Conservation (phyloP, 1,140 invertebrate genomes). For the Heliconius melpomene region DNA sequence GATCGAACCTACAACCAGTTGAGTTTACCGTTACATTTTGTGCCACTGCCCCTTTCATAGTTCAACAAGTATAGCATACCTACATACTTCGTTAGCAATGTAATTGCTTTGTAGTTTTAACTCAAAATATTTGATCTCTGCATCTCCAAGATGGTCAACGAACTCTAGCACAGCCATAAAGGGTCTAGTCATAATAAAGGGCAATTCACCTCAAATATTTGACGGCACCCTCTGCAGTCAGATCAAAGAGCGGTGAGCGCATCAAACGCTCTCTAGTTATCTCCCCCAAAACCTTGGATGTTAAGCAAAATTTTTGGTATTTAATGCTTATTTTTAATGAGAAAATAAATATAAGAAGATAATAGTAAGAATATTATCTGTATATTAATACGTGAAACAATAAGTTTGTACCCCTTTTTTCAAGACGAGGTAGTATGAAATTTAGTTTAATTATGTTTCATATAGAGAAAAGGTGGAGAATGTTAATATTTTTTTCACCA, state of each 20-base stretch:
- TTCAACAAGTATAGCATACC: neutral
- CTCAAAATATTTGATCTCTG: conserved; percentile 2
- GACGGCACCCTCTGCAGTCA: conserved; percentile 44
- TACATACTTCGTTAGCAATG: conserved; percentile 22
- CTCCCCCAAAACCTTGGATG: conserved; percentile 45
- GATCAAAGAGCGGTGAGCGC: conserved; percentile 58
- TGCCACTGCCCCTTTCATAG: too few relatives aligned
- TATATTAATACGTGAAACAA: too few relatives aligned
- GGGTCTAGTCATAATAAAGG: conserved; percentile 43
- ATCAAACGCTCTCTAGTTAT: conserved; percentile 54
- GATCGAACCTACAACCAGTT: too few relatives aligned
- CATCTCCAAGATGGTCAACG: conserved; percentile 30
- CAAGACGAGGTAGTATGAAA: too few relatives aligned
- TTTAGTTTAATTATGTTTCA: too few relatives aligned
- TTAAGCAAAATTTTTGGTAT: conserved; percentile 14
- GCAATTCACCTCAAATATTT: conserved; percentile 44
- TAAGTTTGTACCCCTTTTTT: too few relatives aligned
- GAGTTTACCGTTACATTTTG: too few relatives aligned
- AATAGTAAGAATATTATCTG: neutral
- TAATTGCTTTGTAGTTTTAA: conserved; percentile 30
- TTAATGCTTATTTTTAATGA: conserved; percentile 23
- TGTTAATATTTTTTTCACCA: too few relatives aligned
- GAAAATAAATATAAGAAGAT: neutral
- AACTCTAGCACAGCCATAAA: conserved; percentile 16
- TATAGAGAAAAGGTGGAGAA: too few relatives aligned